Evolutionary conservation across 2,113 vertebrate species (phyloP), one percentile per base, ranked within the genome.

Genomic region (Orycteropus afer): DNA sequence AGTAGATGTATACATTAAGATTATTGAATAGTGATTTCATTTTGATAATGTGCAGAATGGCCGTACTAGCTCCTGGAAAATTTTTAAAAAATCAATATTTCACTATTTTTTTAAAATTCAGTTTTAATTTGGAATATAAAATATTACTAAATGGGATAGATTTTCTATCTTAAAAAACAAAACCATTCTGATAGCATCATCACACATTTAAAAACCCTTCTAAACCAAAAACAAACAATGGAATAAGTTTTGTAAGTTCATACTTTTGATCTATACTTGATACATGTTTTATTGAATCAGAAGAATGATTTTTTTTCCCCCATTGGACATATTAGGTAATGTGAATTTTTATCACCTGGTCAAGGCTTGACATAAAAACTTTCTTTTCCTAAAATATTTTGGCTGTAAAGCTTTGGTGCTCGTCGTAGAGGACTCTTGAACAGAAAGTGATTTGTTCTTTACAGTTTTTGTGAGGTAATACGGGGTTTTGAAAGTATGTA

Each of bases 391-490:
- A 59, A 95, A 89, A 89, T 69, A 93, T 69, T 85, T 97, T 96
- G 78, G 53, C 63, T 96, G n/a, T 95, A 79, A 80, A 86, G 57
- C 92, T 94, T 95, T 94, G 81, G 69, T 97, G 79, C 92, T 97
- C 40, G 65, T 94, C 55, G 93, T 97, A 94, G 90, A 89, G 45
- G 77, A 83, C 94, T 95, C 84, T 86, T 95, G 63, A 94, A 82
- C 85, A 96, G 76, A 32, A 95, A 93, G 45, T 93, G 90, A 92
- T 73, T 95, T 94, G 89, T 93, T 95, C 80, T 95, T 89, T 90
- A 95, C 53, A 89, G 76, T 91, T 94, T 89, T 91, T 93, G 92
- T 97, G 92, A 97, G 49, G 40, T 92, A 82, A 91, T 94, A 73
- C 3, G 79, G 74, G 81, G 51, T 65, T 95, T 96, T 91, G 65